These are phyloP conservation scores for Tachuris rubrigastra DNA, from an alignment of 2,113 vertebrate genomes.

Conservation along the genomic window DNA sequence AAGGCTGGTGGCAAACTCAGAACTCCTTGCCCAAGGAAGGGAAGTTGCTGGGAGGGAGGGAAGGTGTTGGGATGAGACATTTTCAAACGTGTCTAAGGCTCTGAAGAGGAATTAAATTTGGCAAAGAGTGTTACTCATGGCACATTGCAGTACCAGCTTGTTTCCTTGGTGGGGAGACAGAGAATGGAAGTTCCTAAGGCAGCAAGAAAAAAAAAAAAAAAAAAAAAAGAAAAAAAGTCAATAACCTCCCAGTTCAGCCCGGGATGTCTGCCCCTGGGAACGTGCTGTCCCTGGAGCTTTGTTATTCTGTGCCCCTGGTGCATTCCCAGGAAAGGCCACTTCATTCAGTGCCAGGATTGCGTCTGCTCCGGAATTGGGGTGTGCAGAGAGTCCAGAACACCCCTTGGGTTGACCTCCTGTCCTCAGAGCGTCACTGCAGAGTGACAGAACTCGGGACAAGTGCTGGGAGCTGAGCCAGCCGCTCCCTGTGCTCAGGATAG, in stretches of 20 bases:
- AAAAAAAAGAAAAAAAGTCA: no score
- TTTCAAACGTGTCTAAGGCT: not conserved
- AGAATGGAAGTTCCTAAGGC: not conserved
- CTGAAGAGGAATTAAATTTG: not conserved
- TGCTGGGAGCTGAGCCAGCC: not conserved
- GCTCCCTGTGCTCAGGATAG: not conserved
- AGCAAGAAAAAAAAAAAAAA: accelerated
- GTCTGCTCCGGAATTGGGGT: not conserved
- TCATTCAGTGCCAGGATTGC: not conserved
- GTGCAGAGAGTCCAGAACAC: not conserved
- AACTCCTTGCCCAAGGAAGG: not conserved
- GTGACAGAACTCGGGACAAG: not conserved
- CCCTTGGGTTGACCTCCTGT: not conserved
- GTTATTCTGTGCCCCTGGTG: not conserved
- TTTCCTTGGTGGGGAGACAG: slow-evolving; percentile 41
- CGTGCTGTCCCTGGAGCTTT: not conserved
- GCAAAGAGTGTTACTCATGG: not conserved
- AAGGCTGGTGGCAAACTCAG: not conserved
- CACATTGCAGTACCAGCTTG: not conserved
- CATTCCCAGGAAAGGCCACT: not conserved
- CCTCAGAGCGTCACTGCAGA: not conserved
- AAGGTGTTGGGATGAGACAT: not conserved
- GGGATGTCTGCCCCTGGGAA: not conserved
- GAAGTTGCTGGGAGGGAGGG: not conserved
- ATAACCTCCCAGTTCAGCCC: not conserved